Conservation (phyloP, 2,113 vertebrate species). For the Laticauda colubrina region DNA sequence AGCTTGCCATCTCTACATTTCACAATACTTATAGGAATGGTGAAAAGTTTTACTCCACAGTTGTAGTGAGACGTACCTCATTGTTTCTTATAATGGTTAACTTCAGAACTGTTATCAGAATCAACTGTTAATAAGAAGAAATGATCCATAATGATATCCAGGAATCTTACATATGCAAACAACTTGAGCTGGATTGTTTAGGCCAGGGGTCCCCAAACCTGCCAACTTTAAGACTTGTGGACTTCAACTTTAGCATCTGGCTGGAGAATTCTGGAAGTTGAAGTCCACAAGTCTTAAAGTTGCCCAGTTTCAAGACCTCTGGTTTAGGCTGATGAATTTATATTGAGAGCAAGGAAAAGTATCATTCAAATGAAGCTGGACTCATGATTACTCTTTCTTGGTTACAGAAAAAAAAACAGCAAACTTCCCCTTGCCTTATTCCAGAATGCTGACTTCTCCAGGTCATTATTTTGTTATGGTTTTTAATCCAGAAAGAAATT, state of each 20-base stretch:
- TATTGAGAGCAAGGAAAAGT: background rate
- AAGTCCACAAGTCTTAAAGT: too few relatives aligned
- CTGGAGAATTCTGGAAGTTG: too few relatives aligned
- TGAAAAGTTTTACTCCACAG: background rate
- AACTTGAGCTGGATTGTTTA: background rate
- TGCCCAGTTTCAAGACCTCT: too few relatives aligned
- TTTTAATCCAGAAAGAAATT: background rate
- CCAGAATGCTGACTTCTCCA: background rate
- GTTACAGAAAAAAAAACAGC: background rate
- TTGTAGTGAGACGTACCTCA: background rate
- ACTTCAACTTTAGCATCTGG: too few relatives aligned
- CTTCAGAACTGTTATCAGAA: background rate
- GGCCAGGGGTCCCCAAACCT: too few relatives aligned
- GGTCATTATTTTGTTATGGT: background rate
- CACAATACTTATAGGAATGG: too few relatives aligned
- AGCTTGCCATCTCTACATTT: background rate
- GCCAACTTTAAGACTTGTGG: too few relatives aligned
- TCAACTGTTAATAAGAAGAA: background rate
- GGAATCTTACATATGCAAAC: background rate
- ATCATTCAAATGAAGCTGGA: background rate
- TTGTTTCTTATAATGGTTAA: background rate
- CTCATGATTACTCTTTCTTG: background rate
- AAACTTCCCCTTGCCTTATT: background rate
- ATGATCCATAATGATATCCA: background rate
- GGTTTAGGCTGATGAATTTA: background rate